Percentiles rank a stretch among this genome's conserved stretches.
These are phyloP conservation scores for Cyaniris semiargus DNA, from an alignment of 2,888 invertebrate genomes.

Conservation along the genomic window DNA sequence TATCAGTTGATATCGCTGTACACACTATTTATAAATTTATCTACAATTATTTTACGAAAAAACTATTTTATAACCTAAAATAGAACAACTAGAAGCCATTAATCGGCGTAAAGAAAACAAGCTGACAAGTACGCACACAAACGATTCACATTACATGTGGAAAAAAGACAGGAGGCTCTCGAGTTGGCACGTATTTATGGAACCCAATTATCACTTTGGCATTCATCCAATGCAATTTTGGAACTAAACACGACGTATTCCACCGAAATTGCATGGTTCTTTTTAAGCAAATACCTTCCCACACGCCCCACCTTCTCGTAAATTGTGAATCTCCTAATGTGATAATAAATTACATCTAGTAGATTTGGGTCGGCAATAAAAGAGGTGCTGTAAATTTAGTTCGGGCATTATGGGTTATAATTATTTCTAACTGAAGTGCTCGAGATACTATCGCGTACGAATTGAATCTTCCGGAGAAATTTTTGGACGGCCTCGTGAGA, in stretches of 20 bases:
- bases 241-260: slow-evolving; percentile 45
- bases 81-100: not conserved
- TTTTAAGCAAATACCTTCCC: slow-evolving; percentile 40
- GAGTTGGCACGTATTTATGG: slow-evolving; percentile 46
- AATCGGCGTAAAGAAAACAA: slow-evolving; percentile 10
- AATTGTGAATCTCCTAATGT: slow-evolving; percentile 41
- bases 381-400: slow-evolving; percentile 23
- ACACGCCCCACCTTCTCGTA: slow-evolving; percentile 36
- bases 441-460: not conserved
- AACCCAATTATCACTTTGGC: slow-evolving; percentile 47
- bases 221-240: slow-evolving; percentile 45
- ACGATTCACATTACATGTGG: slow-evolving; percentile 36
- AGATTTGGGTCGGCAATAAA: slow-evolving; percentile 33
- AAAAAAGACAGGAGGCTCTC: slow-evolving; percentile 40
- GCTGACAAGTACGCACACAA: slow-evolving; percentile 34
- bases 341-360: slow-evolving; percentile 41
- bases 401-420: slow-evolving; percentile 16
- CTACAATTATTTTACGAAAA: not conserved
- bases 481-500: not conserved
- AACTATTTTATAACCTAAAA: not conserved
- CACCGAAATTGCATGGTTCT: slow-evolving; percentile 41
- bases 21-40: not conserved
- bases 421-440: slow-evolving; percentile 27
- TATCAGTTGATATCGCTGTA: too few relatives aligned
- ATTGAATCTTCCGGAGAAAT: not conserved